Conservation (phyloP, 2,113 vertebrate species). For the Vidua macroura region DNA sequence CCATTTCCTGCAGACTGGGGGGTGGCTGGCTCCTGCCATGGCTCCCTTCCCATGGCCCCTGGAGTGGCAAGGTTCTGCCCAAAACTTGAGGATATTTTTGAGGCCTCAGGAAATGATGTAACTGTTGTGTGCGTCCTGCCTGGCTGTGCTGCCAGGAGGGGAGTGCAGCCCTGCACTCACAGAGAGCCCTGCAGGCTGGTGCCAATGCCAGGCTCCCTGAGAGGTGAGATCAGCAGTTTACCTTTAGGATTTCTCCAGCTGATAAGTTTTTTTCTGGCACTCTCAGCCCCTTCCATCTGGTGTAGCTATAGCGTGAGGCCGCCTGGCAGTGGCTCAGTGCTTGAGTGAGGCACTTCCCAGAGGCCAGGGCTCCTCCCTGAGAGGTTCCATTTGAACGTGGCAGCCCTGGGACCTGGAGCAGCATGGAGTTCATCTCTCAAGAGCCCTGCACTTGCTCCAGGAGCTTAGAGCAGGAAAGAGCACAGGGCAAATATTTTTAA, state of each 20-base stretch:
- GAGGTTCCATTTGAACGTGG: not conserved
- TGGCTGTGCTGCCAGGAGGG: not conserved
- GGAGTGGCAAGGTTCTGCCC: not conserved
- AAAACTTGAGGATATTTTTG: not conserved
- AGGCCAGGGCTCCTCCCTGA: not conserved
- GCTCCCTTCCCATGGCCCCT: rapidly evolving
- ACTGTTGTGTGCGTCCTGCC: not conserved
- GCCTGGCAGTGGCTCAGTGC: not conserved
- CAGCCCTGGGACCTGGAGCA: not conserved
- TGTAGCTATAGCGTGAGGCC: rapidly evolving
- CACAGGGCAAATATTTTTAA: not conserved
- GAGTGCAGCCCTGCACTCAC: not conserved
- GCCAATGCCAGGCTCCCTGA: not conserved
- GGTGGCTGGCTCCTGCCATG: rapidly evolving
- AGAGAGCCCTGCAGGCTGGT: not conserved
- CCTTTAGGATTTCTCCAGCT: not conserved
- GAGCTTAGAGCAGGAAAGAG: not conserved
- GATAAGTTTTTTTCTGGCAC: not conserved
- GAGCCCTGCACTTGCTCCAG: not conserved
- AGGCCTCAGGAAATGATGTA: slow-evolving; percentile 7
- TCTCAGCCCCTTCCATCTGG: not conserved
- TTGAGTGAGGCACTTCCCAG: not conserved
- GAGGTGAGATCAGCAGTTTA: not conserved
- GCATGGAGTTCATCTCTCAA: not conserved
- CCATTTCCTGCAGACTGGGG: not conserved